Conservation (phyloP, 37 sponge, comb jelly and placozoan genomes). For the Haliclona indistincta region DNA sequence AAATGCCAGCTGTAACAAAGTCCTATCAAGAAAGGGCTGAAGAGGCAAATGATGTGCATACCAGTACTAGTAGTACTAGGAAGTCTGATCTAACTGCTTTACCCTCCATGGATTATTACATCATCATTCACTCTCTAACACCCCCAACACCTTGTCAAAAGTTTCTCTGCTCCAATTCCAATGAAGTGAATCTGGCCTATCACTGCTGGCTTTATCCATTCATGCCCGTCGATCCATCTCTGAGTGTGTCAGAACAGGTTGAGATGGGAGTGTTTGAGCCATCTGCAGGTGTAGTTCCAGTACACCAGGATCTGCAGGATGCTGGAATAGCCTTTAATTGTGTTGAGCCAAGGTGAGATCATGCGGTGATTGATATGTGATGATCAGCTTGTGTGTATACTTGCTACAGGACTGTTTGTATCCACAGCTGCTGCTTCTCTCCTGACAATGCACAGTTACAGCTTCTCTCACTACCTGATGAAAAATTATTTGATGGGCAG, state of each 20-base stretch:
- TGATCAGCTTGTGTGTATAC: neutral
- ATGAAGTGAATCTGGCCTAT: slow-evolving; percentile 78
- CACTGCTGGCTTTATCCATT: slow-evolving; percentile 75
- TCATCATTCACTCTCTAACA: slow-evolving; percentile 64
- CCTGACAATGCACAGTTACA: slow-evolving; percentile 85
- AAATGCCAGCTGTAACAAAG: slow-evolving; percentile 9
- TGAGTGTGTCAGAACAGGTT: slow-evolving; percentile 29
- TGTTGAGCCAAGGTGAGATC: slow-evolving; percentile 49
- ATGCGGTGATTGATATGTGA: neutral
- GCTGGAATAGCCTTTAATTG: slow-evolving; percentile 61
- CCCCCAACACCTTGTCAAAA: slow-evolving; percentile 66
- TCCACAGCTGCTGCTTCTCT: slow-evolving; percentile 68
- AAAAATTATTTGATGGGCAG: no score
- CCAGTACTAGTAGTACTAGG: no score
- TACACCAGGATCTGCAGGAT: slow-evolving; percentile 71
- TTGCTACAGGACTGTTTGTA: slow-evolving; percentile 70
- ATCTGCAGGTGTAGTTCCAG: slow-evolving; percentile 53
- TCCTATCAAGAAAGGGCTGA: neutral
- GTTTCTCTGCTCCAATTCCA: slow-evolving; percentile 71
- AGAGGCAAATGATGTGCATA: neutral
- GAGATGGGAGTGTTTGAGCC: slow-evolving; percentile 78
- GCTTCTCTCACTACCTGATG: no score
- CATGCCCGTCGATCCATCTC: slow-evolving; percentile 18
- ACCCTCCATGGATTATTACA: slow-evolving; percentile 53
- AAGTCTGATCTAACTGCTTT: slow-evolving; percentile 4